These are phyloP conservation scores for Antedon bifida DNA, from an alignment of 35 echinoderm and acorn worm species.

Conservation along the genomic window DNA sequence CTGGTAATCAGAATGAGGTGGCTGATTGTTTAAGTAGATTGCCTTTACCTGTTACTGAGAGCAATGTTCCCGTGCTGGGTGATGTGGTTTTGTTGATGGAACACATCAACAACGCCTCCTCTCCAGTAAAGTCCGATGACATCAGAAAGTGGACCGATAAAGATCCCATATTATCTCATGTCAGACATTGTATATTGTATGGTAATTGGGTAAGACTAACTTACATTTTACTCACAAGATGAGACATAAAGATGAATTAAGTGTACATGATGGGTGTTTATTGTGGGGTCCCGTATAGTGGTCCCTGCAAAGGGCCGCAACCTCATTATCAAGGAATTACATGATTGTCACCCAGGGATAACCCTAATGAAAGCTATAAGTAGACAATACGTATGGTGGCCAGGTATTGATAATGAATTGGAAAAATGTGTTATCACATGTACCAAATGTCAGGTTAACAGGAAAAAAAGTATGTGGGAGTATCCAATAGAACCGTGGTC, in stretches of 20 bases:
- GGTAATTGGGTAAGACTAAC: conserved; percentile 13
- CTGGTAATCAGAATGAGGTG: conserved; percentile 1
- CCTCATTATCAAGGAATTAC: conserved; percentile 37
- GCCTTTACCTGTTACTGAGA: neutral
- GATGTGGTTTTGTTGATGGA: conserved; percentile 15
- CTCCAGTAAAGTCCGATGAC: conserved; percentile 17
- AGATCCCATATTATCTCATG: conserved; percentile 20
- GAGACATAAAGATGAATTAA: conserved; percentile 27
- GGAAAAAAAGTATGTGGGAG: neutral
- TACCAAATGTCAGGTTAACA: no score
- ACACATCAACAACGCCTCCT: neutral
- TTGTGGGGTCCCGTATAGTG: conserved; percentile 45
- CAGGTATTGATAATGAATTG: neutral
- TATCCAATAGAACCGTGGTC: conserved; percentile 5
- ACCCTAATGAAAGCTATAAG: conserved; percentile 11
- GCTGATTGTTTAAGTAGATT: conserved; percentile 40
- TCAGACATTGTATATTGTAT: conserved; percentile 17
- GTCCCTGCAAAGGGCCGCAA: conserved; percentile 25
- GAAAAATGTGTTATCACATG: neutral
- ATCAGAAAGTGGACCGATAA: conserved; percentile 24
- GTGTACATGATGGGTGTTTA: conserved; percentile 31
- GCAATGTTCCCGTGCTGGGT: conserved; percentile 7
- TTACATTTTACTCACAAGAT: neutral
- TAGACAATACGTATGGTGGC: conserved; percentile 15
- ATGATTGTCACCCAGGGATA: conserved; percentile 47